Percentiles rank a stretch among this genome's conserved stretches.
Conservation (phyloP, 2,888 invertebrate species). For the Tolmerus cingulatus region DNA sequence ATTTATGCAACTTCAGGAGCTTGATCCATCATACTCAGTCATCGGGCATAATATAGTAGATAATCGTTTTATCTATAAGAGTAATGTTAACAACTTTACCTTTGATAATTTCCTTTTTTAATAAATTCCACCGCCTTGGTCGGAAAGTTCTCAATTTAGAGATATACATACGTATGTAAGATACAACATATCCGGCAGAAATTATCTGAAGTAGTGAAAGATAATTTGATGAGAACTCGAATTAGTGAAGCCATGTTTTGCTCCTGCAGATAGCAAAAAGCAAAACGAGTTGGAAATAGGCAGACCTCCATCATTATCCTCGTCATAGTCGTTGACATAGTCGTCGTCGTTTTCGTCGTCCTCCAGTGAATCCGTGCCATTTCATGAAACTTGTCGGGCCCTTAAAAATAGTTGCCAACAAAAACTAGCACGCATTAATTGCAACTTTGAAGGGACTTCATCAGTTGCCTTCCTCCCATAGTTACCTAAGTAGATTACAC, state of each 20-base stretch:
- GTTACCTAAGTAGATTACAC: slow-evolving; percentile 31
- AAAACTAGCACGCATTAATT: slow-evolving; percentile 30
- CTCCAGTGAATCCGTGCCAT: neutral
- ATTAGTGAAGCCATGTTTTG: neutral
- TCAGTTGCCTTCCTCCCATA: slow-evolving; percentile 35
- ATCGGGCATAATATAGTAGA: too few relatives aligned
- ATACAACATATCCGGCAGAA: too few relatives aligned
- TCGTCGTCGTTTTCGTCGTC: neutral
- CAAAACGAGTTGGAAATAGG: neutral
- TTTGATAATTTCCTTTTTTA: too few relatives aligned
- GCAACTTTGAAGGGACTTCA: slow-evolving; percentile 33
- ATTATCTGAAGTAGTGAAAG: too few relatives aligned
- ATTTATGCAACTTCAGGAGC: too few relatives aligned
- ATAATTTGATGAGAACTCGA: too few relatives aligned
- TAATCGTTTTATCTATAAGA: too few relatives aligned
- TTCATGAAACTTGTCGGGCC: neutral
- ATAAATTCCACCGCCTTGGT: too few relatives aligned
- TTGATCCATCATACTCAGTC: too few relatives aligned
- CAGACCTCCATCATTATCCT: neutral
- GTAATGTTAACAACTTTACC: too few relatives aligned
- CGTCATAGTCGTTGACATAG: neutral
- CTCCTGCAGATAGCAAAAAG: neutral
- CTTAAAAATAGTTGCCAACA: neutral
- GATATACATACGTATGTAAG: too few relatives aligned
- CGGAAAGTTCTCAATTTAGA: too few relatives aligned